A percentile compares a stretch with the other conserved stretches of the same genome.
Conservation (phyloP, 2,797 vertebrate genomes). For the Neosilurus hyrtlii region DNA sequence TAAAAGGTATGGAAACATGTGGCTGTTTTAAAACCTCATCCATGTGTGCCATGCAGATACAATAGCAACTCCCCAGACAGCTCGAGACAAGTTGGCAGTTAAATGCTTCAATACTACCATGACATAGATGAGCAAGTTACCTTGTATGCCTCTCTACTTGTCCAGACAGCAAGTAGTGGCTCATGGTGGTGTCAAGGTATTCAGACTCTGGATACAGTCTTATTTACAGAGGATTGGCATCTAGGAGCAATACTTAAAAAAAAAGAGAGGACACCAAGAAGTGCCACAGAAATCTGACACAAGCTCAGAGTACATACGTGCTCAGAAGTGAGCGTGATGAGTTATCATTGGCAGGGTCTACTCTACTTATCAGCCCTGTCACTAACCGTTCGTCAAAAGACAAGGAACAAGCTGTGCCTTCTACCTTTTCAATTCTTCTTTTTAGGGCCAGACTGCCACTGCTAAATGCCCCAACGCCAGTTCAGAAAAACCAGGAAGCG, state of each 20-base stretch:
- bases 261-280: no score
- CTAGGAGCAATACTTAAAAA: no score
- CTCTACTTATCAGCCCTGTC: constrained; percentile 6
- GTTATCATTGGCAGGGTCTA: neutral
- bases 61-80: neutral
- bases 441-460: neutral
- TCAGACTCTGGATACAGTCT: neutral
- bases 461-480: neutral
- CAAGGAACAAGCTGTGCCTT: neutral
- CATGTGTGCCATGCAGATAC: neutral
- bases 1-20: neutral
- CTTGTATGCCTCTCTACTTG: neutral
- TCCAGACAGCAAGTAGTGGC: neutral
- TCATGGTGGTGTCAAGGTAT: neutral
- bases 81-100: neutral
- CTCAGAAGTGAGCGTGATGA: neutral
- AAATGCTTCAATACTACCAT: neutral
- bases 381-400: neutral
- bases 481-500: neutral
- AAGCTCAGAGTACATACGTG: neutral
- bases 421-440: neutral
- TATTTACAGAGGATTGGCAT: neutral
- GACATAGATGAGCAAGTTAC: neutral
- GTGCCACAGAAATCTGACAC: neutral
- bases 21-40: neutral